Evolutionary conservation across 2,113 vertebrate genomes (phyloP), one percentile per base, ranked within the genome.

Genomic region (Pongo pygmaeus): DNA sequence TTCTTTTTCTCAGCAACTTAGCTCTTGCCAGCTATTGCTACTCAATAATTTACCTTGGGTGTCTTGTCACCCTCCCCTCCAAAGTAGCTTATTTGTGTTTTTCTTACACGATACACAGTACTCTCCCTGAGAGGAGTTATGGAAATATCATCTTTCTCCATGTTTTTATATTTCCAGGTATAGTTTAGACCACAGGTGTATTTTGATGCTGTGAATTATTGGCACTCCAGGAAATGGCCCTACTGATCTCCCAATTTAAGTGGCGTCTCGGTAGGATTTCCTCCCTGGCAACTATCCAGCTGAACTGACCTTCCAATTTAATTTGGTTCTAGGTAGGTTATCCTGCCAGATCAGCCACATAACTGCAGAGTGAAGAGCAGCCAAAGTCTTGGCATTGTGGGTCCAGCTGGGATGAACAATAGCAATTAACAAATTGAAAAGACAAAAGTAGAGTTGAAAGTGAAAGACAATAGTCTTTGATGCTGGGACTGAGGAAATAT

Each of bases 291-390:
- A 46, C 43, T 27, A 35, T 81, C 80, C 74, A 67, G 27, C 61
- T 64, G 48, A 94, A 23, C 43, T 50, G 72, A 55, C 4, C 64
- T 78, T 78, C 78, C 52, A 78, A 13, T 86, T 72, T 84, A 89
- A 52, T 97, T 92, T 89, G 87, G 74, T 88, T 97, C 86, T 72
- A 13, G 27, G n/a, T 85, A 30, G 57, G 12, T 69, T 88, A 13
- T 79, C 38, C 57, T 74, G 59, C 48, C 67, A 57, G 55, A 89
- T 52, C 83, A 92, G 30, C 23, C 89, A 98, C 86, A 89, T 89
- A 85, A 8, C 32, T 78, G 43, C 25, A 81, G 50, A 74, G 2
- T 55, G 74, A 86, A 40, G 48, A 25, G 38, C 46, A 89, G 57
- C 9, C 93, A 95, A 88, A 61, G 6, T 81, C 64, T 80, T 86